Base-by-base conservation (phyloP, 2,797 vertebrate species). In the Sebastes diploproa region DNA sequence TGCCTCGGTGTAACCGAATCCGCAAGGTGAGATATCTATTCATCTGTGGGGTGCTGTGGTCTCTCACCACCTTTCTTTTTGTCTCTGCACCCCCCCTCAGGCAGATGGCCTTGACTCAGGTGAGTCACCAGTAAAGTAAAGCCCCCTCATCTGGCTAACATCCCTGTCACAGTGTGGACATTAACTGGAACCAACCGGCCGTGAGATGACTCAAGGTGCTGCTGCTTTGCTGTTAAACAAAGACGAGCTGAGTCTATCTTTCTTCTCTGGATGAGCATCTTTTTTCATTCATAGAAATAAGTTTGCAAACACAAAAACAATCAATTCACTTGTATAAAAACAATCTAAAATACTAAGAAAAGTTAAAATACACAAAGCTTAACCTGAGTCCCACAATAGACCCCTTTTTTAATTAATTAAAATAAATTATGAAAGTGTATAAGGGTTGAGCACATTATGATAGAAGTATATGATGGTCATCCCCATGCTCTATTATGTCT, bases 91-190 rank as follows among this genome's bases (percentile, higher is more conserved):
- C 23, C 36, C 64, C 64, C 38, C 25, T 52, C 14, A 18, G 87
- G 84, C 81, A 81, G 81, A 85, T 66, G 82, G 70, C 82, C 84
- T 38, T 62, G 67, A 74, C 86, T 83, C 83, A 92, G 89, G 86
- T 92, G 90, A 94, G 83, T 94, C 91, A 94, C 71, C 81, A 64
- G 73, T 64, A 38, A 75, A 86, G 68, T 64, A 38, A 77, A 86
- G 68, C 52, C 86, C 81, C 88, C 77, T 83, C 72, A 84, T 84
- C 83, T 84, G 85, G 82, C 7, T 62, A 77, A 80, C 81, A 82
- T 80, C 88, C 42, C 20, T 69, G 75, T 84, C 89, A 87, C 64
- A 61, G 73, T 23, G 55, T 69, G 62, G 79, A 88, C 71, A 10
- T 72, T 61, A 83, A 89, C 88, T 81, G 82, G 89, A 92, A 78